Base-by-base conservation (phyloP, 2,797 vertebrate genomes). In the Lacerta agilis region DNA sequence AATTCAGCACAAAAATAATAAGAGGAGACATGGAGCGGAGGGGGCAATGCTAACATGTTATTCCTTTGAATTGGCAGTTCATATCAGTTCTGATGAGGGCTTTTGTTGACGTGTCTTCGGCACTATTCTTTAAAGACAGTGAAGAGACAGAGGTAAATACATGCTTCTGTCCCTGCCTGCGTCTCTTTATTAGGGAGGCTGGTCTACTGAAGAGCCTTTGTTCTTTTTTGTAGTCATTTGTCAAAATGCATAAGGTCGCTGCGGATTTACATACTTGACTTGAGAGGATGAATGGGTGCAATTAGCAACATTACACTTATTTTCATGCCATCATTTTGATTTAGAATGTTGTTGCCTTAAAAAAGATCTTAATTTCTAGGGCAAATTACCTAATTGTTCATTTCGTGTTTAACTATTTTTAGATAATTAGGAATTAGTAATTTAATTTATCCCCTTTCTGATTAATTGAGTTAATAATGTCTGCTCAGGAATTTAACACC, bases 381-480 rank as follows among this genome's bases (percentile, higher is more conserved):
- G 85, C 73, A 89, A 93, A 96, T 95, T 95, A 92, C 92, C 90
- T 89, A 90, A 91, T 80, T 92, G 55, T 18, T 89, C 88, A 89
- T 89, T 94, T 94, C 94, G 86, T 95, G 86, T 95, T 94, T 92
- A 94, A 91, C 76, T 85, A 27, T 86, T 94, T 90, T 84, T 78
- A 15, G 94, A 73, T 93, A 95, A 95, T 95, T 96, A 95, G 80
- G 80, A 93, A 91, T 75, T 87, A 90, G 79, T 92, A 96, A 94
- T 95, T 96, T 92, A 95, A 87, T 92, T 95, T 94, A 87, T 95
- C 91, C 95, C 85, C 92, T 88, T 93, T 95, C 88, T 95, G 61
- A 94, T 95, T 95, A 96, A 94, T 92, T 94, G 92, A 92, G 83
- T 95, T 96, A 96, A 95, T 84, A 88, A 94, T 92, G 90, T 92